Evolutionary conservation across 2,888 invertebrate species (phyloP), one percentile per base, ranked within the genome.

Genomic region (Hedya salicella): DNA sequence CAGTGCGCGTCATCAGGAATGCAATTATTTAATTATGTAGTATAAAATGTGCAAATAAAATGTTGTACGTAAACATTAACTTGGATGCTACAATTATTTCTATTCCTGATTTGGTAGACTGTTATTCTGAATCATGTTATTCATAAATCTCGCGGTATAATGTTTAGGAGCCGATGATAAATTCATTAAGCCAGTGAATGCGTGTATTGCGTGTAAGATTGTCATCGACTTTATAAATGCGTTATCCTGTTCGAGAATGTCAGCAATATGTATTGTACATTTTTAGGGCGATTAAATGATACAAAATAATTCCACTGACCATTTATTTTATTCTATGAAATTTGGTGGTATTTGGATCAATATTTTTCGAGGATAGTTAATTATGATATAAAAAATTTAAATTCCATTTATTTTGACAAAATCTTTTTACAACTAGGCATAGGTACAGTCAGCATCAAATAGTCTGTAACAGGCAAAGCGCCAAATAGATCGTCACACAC

Each of bases 11-110:
- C 90, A 89, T 86, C 88, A 87, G 87, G 87, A 89, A 90, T 88
- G 88, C 91, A 89, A 90, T 91, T 89, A 91, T 91, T 92, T 91
- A 91, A 91, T 90, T 89, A 91, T 91, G 91, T 92, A 92, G 91
- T 89, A 85, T 87, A 86, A 83, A 86, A 86, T 86, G 86, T 86
- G 87, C 84, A 88, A 91, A 91, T 91, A 91, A 92, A 91, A 89
- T 85, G 86, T 89, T 91, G 86, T 88, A 87, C 79, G 88, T 87
- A 86, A 88, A 87, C 85, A 86, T 83, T 86, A 76, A 72, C 36
- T 78, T 76, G 75, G 77, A 82, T 76, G 82, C 85, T 84, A 83
- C 81, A 80, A 78, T 91, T 91, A 89, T 91, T 91, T 88, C 84
- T 85, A 87, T 85, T 88, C 89, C 90, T 91, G 85, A 84, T 85